Evolutionary conservation across 2,113 vertebrate species (phyloP), one percentile per base, ranked within the genome.

Genomic region (Mirounga angustirostris): DNA sequence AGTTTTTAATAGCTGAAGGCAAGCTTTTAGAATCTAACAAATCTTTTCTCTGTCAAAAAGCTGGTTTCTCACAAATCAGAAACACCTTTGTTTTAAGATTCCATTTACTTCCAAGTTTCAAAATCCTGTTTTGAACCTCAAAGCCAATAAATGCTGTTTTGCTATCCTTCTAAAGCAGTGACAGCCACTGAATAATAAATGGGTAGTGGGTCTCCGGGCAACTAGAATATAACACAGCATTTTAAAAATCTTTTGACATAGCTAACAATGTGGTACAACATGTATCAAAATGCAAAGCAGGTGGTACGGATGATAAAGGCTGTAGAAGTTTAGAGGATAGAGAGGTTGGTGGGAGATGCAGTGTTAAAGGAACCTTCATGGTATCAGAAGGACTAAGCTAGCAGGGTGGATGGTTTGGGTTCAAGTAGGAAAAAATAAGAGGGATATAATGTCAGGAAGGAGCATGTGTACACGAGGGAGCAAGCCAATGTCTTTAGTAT

Each of bases 101-200:
- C 80, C 83, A 94, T 95, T 97, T 97, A 95, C 93, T 97, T 97
- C 94, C 87, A 96, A 88, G 52, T 96, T 97, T 96, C 83, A 92
- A 83, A 97, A 95, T 97, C 94, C 63, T 96, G 56, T 96, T 97
- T 96, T 90, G 58, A 93, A 97, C 74, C 73, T 90, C 95, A 96
- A 94, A 98, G 95, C 94, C 93, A 91, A 80, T 96, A 96, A 96
- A 84, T 94, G 84, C 86, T 95, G 36, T 81, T 97, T 96, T 93
- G 82, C 80, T 67, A n/a, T 97, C 79, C 82, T 67, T 97, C 83
- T 89, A 91, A 94, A 94, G 89, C 82, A 87, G 22, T 78, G 95
- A 76, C 87, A 97, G 84, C 50, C 76, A 43, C 63, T 96, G 95
- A 97, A 94, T 97, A 96, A 96, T 96, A 95, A 98, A 97, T 96